Conservation (phyloP, 2,888 invertebrate species). For the Craniophora ligustri region DNA sequence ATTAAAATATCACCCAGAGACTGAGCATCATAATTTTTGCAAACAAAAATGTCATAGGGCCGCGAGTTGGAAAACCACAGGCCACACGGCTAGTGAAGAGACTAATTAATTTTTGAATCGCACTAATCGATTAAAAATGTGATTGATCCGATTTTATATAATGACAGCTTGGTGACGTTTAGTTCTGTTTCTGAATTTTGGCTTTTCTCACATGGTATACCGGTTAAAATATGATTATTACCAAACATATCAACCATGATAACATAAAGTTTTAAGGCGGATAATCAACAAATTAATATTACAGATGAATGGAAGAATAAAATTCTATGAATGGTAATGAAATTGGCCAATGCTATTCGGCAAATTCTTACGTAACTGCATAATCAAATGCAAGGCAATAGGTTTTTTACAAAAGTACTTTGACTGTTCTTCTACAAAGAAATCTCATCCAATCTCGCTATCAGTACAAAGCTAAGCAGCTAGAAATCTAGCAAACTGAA, state of each 20-base stretch:
- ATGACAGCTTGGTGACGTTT: background rate
- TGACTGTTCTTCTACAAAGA: background rate
- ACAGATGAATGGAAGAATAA: too few relatives aligned
- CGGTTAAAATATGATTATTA: too few relatives aligned
- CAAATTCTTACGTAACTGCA: too few relatives aligned
- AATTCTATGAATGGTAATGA: too few relatives aligned
- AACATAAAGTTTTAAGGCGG: too few relatives aligned
- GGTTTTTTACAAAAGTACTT: background rate
- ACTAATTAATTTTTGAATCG: conserved; percentile 6
- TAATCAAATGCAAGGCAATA: background rate
- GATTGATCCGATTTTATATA: background rate
- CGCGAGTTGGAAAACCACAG: conserved; percentile 52
- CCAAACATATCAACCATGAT: too few relatives aligned
- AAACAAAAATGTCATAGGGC: conserved; percentile 63
- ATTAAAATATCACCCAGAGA: conserved; percentile 53
- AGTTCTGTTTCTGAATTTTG: background rate
- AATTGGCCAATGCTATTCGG: too few relatives aligned
- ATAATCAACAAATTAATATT: too few relatives aligned
- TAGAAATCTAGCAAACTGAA: conserved; percentile 8
- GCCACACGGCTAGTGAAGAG: conserved; percentile 50
- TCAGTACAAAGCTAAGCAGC: conserved; percentile 20
- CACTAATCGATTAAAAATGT: conserved; percentile 14
- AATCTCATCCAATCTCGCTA: conserved; percentile 11
- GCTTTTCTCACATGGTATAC: background rate
- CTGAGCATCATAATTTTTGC: conserved; percentile 57